Evolutionary conservation across 2,113 vertebrate species (phyloP).

Genomic region (Lutjanus erythropterus): DNA sequence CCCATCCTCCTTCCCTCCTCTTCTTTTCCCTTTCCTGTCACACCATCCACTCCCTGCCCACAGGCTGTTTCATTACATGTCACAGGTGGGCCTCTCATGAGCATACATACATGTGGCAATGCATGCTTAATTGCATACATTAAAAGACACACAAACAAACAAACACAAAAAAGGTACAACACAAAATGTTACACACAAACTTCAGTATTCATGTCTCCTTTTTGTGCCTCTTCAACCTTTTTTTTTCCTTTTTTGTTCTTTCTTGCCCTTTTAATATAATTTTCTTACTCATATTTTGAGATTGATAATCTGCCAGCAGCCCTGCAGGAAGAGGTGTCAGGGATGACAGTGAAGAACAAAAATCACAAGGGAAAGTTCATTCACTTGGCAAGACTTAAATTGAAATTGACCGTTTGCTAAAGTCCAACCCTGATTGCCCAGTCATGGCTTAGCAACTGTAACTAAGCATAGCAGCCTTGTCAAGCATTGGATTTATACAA

Average conservation of each 20-base stretch:
- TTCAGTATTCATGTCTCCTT: conserved; percentile 44
- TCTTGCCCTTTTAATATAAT: conserved; percentile 1
- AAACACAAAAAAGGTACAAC: neutral
- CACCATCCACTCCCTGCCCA: conserved; percentile 50
- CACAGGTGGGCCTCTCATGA: conserved; percentile 16
- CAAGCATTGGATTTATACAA: neutral
- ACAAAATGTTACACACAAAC: conserved; percentile 13
- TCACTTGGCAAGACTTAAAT: neutral
- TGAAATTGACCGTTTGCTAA: neutral
- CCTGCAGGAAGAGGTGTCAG: neutral
- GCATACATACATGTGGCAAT: conserved; percentile 9
- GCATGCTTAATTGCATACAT: conserved; percentile 24
- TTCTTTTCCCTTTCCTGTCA: conserved; percentile 53
- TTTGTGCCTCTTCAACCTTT: conserved; percentile 27
- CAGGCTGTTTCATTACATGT: conserved; percentile 45
- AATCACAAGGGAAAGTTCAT: neutral
- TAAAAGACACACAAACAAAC: conserved; percentile 31
- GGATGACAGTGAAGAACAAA: conserved; percentile 1
- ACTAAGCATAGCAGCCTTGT: neutral
- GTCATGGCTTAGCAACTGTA: neutral
- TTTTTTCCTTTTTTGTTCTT: neutral
- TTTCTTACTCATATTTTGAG: conserved; percentile 4
- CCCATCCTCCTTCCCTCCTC: conserved; percentile 38
- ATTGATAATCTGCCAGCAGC: conserved; percentile 7
- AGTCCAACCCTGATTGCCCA: neutral